Evolutionary conservation across 2,113 vertebrate genomes (phyloP).

Genomic region (Seriola dumerili): DNA sequence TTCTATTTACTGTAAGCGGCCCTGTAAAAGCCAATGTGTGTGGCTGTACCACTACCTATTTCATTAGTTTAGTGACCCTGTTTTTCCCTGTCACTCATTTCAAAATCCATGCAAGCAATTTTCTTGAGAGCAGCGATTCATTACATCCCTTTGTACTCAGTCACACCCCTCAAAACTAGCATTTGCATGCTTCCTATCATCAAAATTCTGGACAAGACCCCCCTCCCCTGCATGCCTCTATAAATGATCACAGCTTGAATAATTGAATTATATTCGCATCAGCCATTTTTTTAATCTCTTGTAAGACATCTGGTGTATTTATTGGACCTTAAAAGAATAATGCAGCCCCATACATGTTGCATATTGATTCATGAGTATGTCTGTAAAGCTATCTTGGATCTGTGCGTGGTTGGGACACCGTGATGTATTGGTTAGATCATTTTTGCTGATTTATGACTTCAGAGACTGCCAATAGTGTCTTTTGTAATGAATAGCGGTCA

Average conservation of each 20-base stretch:
- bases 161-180: neutral
- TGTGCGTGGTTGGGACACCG: neutral
- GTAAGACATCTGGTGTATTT: slow-evolving; percentile 4
- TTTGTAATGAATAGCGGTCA: neutral
- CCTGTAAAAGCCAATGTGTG: neutral
- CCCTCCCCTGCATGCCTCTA: neutral
- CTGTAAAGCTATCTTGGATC: neutral
- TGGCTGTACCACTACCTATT: neutral
- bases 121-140: neutral
- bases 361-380: slow-evolving; percentile 2
- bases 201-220: neutral
- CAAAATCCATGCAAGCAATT: neutral
- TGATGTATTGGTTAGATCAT: neutral
- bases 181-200: neutral
- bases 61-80: neutral
- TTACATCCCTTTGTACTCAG: neutral
- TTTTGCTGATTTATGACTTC: neutral
- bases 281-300: neutral
- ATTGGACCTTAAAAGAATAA: slow-evolving; percentile 22
- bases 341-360: neutral
- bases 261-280: neutral
- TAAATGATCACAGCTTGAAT: slow-evolving; percentile 12
- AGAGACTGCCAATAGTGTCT: neutral
- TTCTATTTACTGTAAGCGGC: neutral
- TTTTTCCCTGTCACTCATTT: neutral